These are phyloP conservation scores for Bombus turneri DNA, from an alignment of 1,140 invertebrate species.

Conservation along the genomic window DNA sequence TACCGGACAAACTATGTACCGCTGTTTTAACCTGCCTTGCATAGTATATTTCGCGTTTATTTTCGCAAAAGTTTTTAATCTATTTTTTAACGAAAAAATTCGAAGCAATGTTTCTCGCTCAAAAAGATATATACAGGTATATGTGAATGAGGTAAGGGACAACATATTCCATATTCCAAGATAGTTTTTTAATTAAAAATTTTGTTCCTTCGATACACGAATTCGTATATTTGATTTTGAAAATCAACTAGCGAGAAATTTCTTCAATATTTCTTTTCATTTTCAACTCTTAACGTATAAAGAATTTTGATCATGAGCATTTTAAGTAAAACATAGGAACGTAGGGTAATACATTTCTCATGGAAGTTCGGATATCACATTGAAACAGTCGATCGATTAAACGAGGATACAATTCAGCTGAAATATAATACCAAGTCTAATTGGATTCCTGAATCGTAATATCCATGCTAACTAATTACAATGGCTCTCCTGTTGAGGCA, in stretches of 20 bases:
- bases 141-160: not conserved
- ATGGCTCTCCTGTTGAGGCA: not conserved
- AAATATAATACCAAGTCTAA: conserved; percentile 25
- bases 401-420: conserved; percentile 1
- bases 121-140: not conserved
- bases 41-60: not conserved
- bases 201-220: not conserved
- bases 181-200: conserved; percentile 29
- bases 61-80: not conserved
- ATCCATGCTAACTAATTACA: conserved; percentile 28
- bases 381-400: conserved; percentile 19
- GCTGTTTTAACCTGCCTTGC: not conserved
- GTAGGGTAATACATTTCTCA: not conserved
- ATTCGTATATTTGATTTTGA: not conserved
- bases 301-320: not conserved
- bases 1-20: not conserved
- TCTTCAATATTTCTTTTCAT: too few species aligned
- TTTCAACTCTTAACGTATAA: not conserved
- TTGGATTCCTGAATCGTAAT: conserved; percentile 27
- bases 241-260: not conserved
- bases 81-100: not conserved
- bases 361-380: not conserved
- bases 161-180: not conserved
- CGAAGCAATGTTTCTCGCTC: not conserved
- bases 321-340: not conserved